Evolutionary conservation across 92 coral and sea anemone species (phyloP).

Genomic region (Phymanthus crucifer): DNA sequence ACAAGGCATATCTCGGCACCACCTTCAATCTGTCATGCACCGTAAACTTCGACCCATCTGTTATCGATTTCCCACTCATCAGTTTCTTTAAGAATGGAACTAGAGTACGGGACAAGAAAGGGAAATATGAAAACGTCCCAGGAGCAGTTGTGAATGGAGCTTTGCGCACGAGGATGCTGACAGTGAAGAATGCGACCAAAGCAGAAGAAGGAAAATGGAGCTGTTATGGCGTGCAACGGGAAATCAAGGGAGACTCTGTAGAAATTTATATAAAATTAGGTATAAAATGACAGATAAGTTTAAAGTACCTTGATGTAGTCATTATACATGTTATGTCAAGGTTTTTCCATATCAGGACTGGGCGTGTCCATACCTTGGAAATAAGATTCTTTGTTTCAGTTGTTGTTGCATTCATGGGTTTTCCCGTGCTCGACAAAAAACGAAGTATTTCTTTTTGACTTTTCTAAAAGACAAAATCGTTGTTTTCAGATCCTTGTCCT

Average conservation of each 20-base stretch:
- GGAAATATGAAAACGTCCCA: neutral
- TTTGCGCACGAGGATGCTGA: neutral
- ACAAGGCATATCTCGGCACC: neutral
- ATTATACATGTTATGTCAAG: too few species aligned
- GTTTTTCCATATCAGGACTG: too few species aligned
- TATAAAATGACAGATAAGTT: neutral
- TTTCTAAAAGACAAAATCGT: neutral
- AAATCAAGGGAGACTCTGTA: neutral
- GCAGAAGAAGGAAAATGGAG: neutral
- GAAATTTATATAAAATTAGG: neutral
- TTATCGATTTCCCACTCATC: neutral
- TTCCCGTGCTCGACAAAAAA: neutral
- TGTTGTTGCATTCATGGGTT: neutral
- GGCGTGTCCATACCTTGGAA: too few species aligned
- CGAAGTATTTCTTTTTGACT: too few species aligned
- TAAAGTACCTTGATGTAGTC: too few species aligned
- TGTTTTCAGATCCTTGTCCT: slow-evolving; percentile 13
- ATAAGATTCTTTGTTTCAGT: too few species aligned
- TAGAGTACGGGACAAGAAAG: neutral
- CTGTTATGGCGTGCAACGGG: neutral
- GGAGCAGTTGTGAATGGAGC: neutral
- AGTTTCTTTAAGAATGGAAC: neutral
- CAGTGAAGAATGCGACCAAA: neutral
- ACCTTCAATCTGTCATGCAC: neutral
- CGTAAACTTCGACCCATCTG: neutral